Evolutionary conservation across 2,113 vertebrate species (phyloP).

Genomic region (Sylvia atricapilla): DNA sequence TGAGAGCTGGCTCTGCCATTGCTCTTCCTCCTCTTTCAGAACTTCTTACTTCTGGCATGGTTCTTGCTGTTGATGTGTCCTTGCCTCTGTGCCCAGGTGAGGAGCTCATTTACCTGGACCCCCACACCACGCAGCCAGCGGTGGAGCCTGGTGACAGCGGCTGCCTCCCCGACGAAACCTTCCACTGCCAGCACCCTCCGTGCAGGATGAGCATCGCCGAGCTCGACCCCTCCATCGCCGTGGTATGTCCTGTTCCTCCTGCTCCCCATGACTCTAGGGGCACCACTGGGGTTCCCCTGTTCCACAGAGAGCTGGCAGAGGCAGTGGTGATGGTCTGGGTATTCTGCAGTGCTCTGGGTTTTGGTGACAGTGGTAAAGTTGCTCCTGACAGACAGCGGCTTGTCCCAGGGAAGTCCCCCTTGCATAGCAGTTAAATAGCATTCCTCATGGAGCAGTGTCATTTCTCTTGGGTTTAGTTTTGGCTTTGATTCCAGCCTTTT

Average conservation of each 20-base stretch:
- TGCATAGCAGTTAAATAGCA: neutral
- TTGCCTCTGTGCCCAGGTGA: slow-evolving; percentile 75
- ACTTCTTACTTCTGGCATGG: neutral
- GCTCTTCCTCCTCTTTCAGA: neutral
- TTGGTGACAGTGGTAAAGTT: accelerated
- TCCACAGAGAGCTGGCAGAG: neutral
- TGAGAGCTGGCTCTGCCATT: neutral
- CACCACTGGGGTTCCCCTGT: neutral
- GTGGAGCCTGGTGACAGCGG: slow-evolving; percentile 80
- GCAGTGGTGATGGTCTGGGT: neutral
- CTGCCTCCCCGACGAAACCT: slow-evolving; percentile 85
- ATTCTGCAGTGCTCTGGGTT: neutral
- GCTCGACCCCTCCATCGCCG: slow-evolving; percentile 95
- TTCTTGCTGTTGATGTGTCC: neutral
- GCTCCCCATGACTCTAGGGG: accelerated
- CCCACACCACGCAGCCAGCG: slow-evolving; percentile 91
- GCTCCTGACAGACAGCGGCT: neutral
- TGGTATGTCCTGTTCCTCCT: slow-evolving; percentile 73
- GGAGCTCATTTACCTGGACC: slow-evolving; percentile 95
- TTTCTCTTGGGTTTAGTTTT: neutral
- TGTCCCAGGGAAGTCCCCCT: neutral
- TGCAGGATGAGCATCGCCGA: slow-evolving; percentile 95
- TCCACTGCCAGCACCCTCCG: slow-evolving; percentile 96
- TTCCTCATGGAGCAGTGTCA: neutral
- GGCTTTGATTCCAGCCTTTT: neutral